A percentile compares a stretch with the other conserved stretches of the same genome.
Evolutionary conservation across 2,113 vertebrate genomes (phyloP).

Genomic region (Nothocercus julius): DNA sequence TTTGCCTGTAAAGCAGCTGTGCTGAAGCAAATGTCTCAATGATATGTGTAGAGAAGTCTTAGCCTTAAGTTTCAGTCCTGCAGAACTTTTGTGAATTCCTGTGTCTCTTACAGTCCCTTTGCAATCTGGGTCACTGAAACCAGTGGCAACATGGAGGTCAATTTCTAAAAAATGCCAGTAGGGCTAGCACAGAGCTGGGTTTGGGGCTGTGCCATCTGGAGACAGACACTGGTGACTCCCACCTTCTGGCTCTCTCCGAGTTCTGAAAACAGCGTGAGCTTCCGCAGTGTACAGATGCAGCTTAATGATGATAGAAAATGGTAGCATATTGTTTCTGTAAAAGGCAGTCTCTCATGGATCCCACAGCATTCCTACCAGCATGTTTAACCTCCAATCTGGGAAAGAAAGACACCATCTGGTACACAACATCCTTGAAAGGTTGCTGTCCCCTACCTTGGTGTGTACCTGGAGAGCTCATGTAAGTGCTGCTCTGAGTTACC

Average conservation of each 20-base stretch:
- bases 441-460: conserved; percentile 27
- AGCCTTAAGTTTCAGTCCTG: background rate
- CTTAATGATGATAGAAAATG: conserved; percentile 69
- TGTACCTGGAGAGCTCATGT: conserved; percentile 28
- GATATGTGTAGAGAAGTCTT: background rate
- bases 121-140: background rate
- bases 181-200: conserved; percentile 25
- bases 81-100: background rate
- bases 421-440: conserved; percentile 44
- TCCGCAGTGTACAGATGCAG: conserved; percentile 56
- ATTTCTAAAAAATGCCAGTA: conserved; percentile 31
- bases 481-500: background rate
- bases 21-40: background rate
- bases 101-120: background rate
- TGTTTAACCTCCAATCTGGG: conserved; percentile 65
- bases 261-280: conserved; percentile 58
- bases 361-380: conserved; percentile 39
- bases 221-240: conserved; percentile 17
- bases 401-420: conserved; percentile 66
- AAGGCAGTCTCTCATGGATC: conserved; percentile 57
- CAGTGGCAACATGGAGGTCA: background rate
- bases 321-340: conserved; percentile 71
- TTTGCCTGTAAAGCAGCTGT: background rate
- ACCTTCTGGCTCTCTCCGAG: conserved; percentile 46
- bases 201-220: conserved; percentile 60